Conservation (phyloP, 2,113 vertebrate species). For the Tupaia chinensis region DNA sequence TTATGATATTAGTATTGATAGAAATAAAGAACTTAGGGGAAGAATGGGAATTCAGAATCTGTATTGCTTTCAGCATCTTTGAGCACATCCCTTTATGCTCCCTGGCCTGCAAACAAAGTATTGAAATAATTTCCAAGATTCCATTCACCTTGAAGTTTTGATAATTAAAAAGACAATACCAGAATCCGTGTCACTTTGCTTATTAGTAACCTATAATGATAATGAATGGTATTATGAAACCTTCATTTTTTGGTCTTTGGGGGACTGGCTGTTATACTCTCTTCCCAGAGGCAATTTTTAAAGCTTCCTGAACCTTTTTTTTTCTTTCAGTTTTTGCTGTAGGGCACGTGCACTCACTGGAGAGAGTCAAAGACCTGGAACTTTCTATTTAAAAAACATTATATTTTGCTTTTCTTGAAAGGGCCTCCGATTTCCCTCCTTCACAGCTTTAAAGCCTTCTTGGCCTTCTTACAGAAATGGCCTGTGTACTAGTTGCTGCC, state of each 20-base stretch:
- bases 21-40: slow-evolving; percentile 14
- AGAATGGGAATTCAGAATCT: neutral
- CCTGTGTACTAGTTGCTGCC: neutral
- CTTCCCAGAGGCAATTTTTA: slow-evolving; percentile 36
- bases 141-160: neutral
- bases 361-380: neutral
- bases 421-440: neutral
- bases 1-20: slow-evolving; percentile 7
- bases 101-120: neutral
- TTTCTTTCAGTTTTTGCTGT: too few relatives aligned
- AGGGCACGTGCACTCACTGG: too few relatives aligned
- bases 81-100: neutral
- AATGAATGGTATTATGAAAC: neutral
- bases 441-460: neutral
- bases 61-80: neutral
- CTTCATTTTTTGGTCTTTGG: slow-evolving; percentile 33
- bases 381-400: slow-evolving; percentile 22
- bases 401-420: slow-evolving; percentile 52
- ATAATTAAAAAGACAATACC: neutral
- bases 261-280: neutral
- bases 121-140: slow-evolving; percentile 44
- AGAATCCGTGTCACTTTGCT: slow-evolving; percentile 46
- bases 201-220: slow-evolving; percentile 23
- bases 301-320: neutral
- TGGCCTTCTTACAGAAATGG: neutral